These are phyloP conservation scores for Corvus hawaiiensis DNA, from an alignment of 2,113 vertebrate species.

Conservation along the genomic window DNA sequence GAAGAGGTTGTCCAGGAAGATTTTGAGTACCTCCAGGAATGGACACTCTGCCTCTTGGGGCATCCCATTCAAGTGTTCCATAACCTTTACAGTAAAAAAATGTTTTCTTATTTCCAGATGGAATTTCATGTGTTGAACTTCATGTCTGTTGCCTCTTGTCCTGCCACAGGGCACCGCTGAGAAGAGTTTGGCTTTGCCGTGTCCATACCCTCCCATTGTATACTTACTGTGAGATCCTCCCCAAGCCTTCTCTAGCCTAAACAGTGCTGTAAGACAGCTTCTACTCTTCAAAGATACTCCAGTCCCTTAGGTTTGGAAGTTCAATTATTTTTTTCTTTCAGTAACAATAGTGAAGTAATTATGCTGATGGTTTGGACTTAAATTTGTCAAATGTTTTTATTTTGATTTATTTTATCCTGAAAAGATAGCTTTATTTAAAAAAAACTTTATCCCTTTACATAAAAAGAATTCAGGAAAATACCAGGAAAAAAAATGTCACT, in stretches of 20 bases:
- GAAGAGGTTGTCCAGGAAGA: not conserved
- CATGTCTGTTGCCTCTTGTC: not conserved
- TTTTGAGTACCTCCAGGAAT: not conserved
- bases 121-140: not conserved
- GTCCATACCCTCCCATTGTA: not conserved
- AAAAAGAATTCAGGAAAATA: not conserved
- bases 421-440: not conserved
- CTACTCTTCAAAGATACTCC: not conserved
- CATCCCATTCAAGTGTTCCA: not conserved
- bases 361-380: not conserved
- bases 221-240: not conserved
- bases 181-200: not conserved
- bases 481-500: not conserved
- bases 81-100: not conserved
- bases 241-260: not conserved
- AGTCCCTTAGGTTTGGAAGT: not conserved
- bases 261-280: not conserved
- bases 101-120: not conserved
- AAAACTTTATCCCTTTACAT: not conserved
- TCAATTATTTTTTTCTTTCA: not conserved
- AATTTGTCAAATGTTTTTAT: not conserved
- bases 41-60: not conserved
- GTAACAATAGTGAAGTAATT: not conserved
- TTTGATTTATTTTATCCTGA: not conserved
- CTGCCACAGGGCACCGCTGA: not conserved